A percentile compares a stretch with the other conserved stretches of the same genome.
These are phyloP conservation scores for Brachynemurus nebulosus DNA, from an alignment of 2,888 invertebrate species.

Conservation along the genomic window DNA sequence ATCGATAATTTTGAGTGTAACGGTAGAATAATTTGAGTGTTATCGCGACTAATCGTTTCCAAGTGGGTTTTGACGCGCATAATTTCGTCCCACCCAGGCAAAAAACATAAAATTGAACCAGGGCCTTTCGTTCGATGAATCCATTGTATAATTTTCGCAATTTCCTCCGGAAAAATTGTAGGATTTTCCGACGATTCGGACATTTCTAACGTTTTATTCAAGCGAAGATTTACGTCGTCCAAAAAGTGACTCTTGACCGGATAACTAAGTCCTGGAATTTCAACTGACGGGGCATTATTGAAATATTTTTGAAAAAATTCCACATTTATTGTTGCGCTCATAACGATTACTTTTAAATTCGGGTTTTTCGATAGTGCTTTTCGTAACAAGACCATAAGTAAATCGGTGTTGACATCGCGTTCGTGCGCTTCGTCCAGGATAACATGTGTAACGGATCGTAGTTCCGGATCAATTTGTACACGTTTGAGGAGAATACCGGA, in stretches of 20 bases:
- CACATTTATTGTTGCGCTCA: slow-evolving; percentile 60
- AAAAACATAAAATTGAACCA: slow-evolving; percentile 58
- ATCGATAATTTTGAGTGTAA: slow-evolving; percentile 40
- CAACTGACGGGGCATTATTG: slow-evolving; percentile 26
- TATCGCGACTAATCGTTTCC: slow-evolving; percentile 24
- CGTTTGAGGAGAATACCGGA: slow-evolving; percentile 39
- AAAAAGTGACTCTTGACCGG: slow-evolving; percentile 45
- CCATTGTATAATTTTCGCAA: slow-evolving; percentile 35
- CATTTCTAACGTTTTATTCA: slow-evolving; percentile 28
- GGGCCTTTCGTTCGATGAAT: slow-evolving; percentile 42
- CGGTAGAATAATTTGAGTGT: slow-evolving; percentile 15
- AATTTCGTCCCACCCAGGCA: slow-evolving; percentile 66
- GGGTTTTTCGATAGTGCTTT: slow-evolving; percentile 39
- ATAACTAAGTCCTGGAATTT: slow-evolving; percentile 40
- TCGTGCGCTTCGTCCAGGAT: slow-evolving; percentile 65
- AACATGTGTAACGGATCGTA: slow-evolving; percentile 48
- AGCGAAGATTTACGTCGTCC: slow-evolving; percentile 34
- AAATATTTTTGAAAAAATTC: slow-evolving; percentile 44
- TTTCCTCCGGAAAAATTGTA: slow-evolving; percentile 36
- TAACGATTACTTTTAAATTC: slow-evolving; percentile 44
- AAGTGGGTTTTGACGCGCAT: slow-evolving; percentile 35
- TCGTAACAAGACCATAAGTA: slow-evolving; percentile 44
- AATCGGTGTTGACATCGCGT: slow-evolving; percentile 51
- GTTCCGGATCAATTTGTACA: slow-evolving; percentile 30
- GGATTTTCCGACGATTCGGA: slow-evolving; percentile 28